Base-by-base conservation (phyloP, 2,888 invertebrate genomes). In the Digitonthophagus gazella region DNA sequence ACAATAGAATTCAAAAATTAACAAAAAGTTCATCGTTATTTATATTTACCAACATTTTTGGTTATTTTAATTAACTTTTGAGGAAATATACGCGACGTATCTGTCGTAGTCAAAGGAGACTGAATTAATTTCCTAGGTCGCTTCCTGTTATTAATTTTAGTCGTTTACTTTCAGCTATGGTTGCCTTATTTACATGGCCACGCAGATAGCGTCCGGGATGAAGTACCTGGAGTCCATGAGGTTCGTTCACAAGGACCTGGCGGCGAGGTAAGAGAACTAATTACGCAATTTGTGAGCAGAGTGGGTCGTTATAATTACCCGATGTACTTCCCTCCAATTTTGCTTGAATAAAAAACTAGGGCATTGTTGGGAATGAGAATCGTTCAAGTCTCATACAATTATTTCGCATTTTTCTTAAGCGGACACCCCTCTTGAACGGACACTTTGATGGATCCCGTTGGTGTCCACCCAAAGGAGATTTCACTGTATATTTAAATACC, bases 191-290 rank as follows among this genome's bases (percentile, higher is more conserved):
- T 93, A 91, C 85, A 92, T 94, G 89, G 93, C 93, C 74, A 90
- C 91, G 73, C 93, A 96, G 86, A 91, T 95, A 81, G 92, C 95
- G 75, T 93, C 93, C 71, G 95, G 94, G 74, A 94, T 95, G 93
- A 93, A 94, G 83, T 93, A 95, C 84, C 86, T 95, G 81, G 95
- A 95, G 84, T 90, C 91, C 74, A 87, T 91, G 82, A 90, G 91
- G 83, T 93, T 92, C 83, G 91, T 95, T 75, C 95, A 95, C 85
- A 89, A 93, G 78, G 94, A 95, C 85, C 85, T 95, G 77, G 93
- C 94, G 74, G 89, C 94, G 76, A 89, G 91, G 91, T 91, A 85
- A 87, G 71, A 67, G 44, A 54, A 68, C 64, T 66, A 44, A 44
- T 44, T 44, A 11, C 28, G 11, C 28, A 44, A 44, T 44, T 44